Conservation (phyloP, 2,797 vertebrate genomes). For the Coilia nasus region DNA sequence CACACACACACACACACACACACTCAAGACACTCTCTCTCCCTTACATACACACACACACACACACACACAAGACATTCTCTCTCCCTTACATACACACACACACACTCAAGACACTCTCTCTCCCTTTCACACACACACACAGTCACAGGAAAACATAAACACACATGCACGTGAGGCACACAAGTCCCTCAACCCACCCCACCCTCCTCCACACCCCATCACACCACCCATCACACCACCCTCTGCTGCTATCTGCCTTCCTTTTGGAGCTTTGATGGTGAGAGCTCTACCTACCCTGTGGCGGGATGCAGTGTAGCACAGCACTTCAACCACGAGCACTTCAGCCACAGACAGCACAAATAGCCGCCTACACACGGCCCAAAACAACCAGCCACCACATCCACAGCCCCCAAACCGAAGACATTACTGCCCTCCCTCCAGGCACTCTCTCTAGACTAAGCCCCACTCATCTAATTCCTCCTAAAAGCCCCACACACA, state of each 20-base stretch:
- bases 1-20: too few species aligned
- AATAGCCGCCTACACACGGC: constrained; percentile 41
- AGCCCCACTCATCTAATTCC: constrained; percentile 70
- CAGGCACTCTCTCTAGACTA: constrained; percentile 36
- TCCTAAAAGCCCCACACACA: constrained; percentile 76
- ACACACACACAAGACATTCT: too few species aligned
- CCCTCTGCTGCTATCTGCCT: constrained; percentile 41
- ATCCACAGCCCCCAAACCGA: constrained; percentile 61
- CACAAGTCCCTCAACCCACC: constrained; percentile 53
- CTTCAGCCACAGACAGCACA: constrained; percentile 54
- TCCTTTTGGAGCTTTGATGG: constrained; percentile 57
- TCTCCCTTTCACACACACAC: constrained; percentile 30
- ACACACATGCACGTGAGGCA: constrained; percentile 18
- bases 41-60: too few species aligned
- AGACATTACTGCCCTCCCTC: constrained; percentile 51
- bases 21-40: too few species aligned
- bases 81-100: too few species aligned
- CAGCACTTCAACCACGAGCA: constrained; percentile 20
- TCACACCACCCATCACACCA: background rate
- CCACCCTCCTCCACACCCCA: constrained; percentile 46
- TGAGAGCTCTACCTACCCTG: constrained; percentile 45
- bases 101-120: too few species aligned
- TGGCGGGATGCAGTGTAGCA: constrained; percentile 39
- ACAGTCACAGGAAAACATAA: too few species aligned
- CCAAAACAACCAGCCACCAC: constrained; percentile 29